A percentile compares a stretch with the other conserved stretches of the same genome.
These are phyloP conservation scores for Pelecanoides urinatrix DNA, from an alignment of 2,113 vertebrate species.

Conservation along the genomic window DNA sequence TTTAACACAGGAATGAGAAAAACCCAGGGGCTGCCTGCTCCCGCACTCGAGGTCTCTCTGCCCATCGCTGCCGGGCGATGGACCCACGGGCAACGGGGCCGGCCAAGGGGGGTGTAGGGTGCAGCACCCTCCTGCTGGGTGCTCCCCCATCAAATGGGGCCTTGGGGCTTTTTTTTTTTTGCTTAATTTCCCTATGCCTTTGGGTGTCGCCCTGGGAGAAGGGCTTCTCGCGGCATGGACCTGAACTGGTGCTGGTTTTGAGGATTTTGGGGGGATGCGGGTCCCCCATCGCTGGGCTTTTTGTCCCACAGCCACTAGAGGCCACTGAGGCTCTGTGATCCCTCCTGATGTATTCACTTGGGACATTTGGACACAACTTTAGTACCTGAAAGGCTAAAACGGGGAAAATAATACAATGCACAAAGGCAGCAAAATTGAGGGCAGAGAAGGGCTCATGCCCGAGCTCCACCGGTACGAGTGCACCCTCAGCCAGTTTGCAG, in stretches of 20 bases:
- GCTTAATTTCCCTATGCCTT: fast-evolving
- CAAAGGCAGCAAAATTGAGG: fast-evolving
- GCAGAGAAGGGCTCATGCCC: background rate
- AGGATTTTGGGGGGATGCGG: fast-evolving
- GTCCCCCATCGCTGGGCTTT: background rate
- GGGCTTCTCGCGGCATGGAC: fast-evolving
- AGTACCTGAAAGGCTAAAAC: background rate
- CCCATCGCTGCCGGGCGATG: background rate
- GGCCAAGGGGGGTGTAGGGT: background rate
- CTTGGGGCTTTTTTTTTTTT: background rate
- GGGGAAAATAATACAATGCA: fast-evolving
- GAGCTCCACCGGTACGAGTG: background rate
- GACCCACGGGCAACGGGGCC: background rate
- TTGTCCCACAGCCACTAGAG: conserved; percentile 70
- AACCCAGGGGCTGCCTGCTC: background rate
- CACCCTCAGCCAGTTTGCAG: too few relatives aligned
- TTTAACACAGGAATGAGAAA: background rate
- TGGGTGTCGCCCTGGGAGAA: fast-evolving
- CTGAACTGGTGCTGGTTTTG: fast-evolving
- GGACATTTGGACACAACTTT: background rate
- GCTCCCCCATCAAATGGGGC: fast-evolving
- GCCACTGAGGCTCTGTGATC: conserved; percentile 59
- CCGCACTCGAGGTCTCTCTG: background rate
- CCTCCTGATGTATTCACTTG: background rate
- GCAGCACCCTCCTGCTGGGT: background rate